phyloP scores from a whole-genome alignment of 2,888 invertebrate species.

The Boloria selene region DNA sequence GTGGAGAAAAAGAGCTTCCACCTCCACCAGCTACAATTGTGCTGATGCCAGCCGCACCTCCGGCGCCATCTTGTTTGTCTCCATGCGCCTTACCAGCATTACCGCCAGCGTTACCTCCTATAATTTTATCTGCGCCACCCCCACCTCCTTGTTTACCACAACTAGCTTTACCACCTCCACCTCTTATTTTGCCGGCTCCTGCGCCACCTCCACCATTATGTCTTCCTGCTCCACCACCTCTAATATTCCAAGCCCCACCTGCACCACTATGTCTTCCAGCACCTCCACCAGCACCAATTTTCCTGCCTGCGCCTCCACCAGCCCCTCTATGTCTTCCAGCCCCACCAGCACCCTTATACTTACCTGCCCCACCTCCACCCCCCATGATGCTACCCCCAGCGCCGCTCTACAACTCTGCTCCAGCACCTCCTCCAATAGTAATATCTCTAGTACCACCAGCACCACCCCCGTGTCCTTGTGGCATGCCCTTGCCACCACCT shows the following conservation, averaged over 20 bases:
- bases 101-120: slow-evolving; percentile 48
- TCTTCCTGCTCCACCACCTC: slow-evolving; percentile 38
- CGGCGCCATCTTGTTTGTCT: slow-evolving; percentile 46
- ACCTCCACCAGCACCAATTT: slow-evolving; percentile 42
- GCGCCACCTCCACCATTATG: slow-evolving; percentile 38
- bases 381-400: slow-evolving; percentile 36
- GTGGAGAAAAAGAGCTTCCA: slow-evolving; percentile 48
- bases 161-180: slow-evolving; percentile 36
- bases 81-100: slow-evolving; percentile 47
- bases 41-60: slow-evolving; percentile 61
- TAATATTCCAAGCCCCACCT: slow-evolving; percentile 35
- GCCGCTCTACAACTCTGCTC: slow-evolving; percentile 48
- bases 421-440: slow-evolving; percentile 33
- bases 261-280: slow-evolving; percentile 34
- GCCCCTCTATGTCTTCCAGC: slow-evolving; percentile 37
- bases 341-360: slow-evolving; percentile 50
- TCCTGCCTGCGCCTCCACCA: slow-evolving; percentile 46
- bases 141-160: slow-evolving; percentile 56
- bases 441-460: slow-evolving; percentile 24
- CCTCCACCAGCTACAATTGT: slow-evolving; percentile 62
- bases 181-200: slow-evolving; percentile 34
- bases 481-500: slow-evolving; percentile 36
- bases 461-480: slow-evolving; percentile 12
- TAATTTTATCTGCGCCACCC: slow-evolving; percentile 42
- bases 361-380: slow-evolving; percentile 54